Evolutionary conservation across 2,113 vertebrate genomes (phyloP).

Genomic region (Archilochus colubris): DNA sequence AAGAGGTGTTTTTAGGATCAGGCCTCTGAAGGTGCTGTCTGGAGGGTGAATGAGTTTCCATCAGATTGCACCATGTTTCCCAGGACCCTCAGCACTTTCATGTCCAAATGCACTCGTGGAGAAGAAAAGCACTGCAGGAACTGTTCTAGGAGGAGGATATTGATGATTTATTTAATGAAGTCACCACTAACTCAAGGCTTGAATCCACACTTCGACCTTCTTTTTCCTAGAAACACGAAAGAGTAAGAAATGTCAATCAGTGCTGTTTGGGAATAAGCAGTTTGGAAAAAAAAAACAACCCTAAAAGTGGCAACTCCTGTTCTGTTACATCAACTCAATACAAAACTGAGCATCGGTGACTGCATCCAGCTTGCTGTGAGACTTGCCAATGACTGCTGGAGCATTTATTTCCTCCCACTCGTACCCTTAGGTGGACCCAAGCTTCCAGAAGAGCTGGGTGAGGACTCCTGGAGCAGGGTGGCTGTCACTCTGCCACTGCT

Average conservation of each 20-base stretch:
- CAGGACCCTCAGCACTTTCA: background rate
- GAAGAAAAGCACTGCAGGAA: background rate
- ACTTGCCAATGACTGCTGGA: background rate
- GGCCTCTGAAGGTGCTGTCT: background rate
- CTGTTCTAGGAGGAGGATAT: constrained; percentile 55
- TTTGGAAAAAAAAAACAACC: background rate
- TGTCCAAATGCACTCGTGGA: background rate
- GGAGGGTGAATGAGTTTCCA: background rate
- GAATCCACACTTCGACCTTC: constrained; percentile 90
- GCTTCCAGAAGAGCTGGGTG: background rate
- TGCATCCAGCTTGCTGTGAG: background rate
- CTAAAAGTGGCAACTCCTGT: background rate
- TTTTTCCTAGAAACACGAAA: constrained; percentile 79
- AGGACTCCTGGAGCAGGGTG: background rate
- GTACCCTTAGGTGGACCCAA: background rate
- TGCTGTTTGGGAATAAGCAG: background rate
- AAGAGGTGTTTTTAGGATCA: background rate
- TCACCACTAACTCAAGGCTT: constrained; percentile 87
- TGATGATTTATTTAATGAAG: constrained; percentile 77
- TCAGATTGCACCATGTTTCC: background rate
- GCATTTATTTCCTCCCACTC: background rate
- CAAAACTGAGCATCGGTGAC: background rate
- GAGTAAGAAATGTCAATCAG: background rate
- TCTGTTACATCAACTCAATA: background rate
- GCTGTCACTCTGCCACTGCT: fast-evolving